Conservation (phyloP, 53 echinoderm and acorn worm genomes). For the Holothuria leucospilota region DNA sequence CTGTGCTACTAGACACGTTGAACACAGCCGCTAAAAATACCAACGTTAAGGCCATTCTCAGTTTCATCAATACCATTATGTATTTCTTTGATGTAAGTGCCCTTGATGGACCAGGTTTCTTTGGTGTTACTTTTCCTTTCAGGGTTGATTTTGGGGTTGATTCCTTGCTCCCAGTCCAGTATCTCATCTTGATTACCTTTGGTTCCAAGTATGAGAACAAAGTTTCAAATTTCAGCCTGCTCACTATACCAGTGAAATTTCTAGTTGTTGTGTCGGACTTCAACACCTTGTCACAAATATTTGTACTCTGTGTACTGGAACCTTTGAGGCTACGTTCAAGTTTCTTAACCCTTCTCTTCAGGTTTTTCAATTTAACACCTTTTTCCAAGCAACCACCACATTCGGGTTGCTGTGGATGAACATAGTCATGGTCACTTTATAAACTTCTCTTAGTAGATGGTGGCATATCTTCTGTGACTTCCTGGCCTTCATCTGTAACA, state of each 20-base stretch:
- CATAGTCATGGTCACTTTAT: no score
- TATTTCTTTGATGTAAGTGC: slow-evolving; percentile 26
- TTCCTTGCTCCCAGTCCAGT: slow-evolving; percentile 43
- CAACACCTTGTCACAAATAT: background rate
- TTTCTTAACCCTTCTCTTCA: no score
- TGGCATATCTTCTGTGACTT: no score
- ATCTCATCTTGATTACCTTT: slow-evolving; percentile 45
- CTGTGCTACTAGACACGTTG: slow-evolving; percentile 6
- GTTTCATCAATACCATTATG: slow-evolving; percentile 38
- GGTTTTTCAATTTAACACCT: no score
- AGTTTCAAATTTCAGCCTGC: slow-evolving; percentile 21
- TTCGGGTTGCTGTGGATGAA: no score
- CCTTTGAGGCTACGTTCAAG: no score
- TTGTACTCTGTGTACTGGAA: no score
- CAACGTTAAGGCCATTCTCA: slow-evolving; percentile 32
- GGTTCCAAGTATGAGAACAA: slow-evolving; percentile 40
- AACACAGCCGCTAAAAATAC: slow-evolving; percentile 36
- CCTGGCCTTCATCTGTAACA: no score
- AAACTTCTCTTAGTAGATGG: no score
- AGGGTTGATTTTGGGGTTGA: background rate
- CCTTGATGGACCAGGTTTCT: slow-evolving; percentile 50
- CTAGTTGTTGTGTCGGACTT: slow-evolving; percentile 23
- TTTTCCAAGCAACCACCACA: no score
- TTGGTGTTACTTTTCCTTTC: slow-evolving; percentile 22
- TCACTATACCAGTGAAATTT: slow-evolving; percentile 50